Conservation (phyloP, 2,888 invertebrate species). For the Drosophila phalerata region DNA sequence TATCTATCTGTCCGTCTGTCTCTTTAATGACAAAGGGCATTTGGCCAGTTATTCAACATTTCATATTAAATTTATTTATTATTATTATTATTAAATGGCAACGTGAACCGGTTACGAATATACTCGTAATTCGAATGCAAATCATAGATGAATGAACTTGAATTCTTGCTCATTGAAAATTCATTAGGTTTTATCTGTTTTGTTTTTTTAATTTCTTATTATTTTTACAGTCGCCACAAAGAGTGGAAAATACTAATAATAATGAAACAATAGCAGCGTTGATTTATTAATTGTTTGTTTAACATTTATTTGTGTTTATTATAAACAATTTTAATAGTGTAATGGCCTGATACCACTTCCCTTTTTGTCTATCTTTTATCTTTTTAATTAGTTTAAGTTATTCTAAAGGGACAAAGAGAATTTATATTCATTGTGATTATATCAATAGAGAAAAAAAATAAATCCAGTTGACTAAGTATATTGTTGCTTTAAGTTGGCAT, state of each 20-base stretch:
- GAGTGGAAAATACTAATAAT: constrained; percentile 24
- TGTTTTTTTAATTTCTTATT: neutral
- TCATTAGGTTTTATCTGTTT: constrained; percentile 76
- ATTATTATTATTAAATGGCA: constrained; percentile 34
- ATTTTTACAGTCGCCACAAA: constrained; percentile 48
- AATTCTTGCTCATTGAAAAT: constrained; percentile 73
- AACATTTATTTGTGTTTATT: constrained; percentile 50
- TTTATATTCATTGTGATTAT: constrained; percentile 8
- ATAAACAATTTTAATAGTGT: constrained; percentile 35
- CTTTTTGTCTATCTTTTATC: constrained; percentile 7
- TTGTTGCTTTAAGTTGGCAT: too few species aligned
- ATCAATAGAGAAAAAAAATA: too few species aligned
- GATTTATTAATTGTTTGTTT: constrained; percentile 73
- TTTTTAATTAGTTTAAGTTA: constrained; percentile 8
- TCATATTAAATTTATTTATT: constrained; percentile 27
- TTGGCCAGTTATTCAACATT: constrained; percentile 40
- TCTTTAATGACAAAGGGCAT: constrained; percentile 23
- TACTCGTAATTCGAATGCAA: constrained; percentile 31
- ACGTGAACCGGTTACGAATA: constrained; percentile 49
- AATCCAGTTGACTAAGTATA: too few species aligned
- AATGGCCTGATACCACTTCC: constrained; percentile 28
- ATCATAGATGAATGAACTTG: constrained; percentile 72
- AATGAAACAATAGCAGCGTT: constrained; percentile 61
- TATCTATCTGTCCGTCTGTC: neutral
- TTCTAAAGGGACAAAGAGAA: constrained; percentile 22